These are phyloP conservation scores for Epinephelus awoara DNA, from an alignment of 2,797 vertebrate species.

Conservation along the genomic window DNA sequence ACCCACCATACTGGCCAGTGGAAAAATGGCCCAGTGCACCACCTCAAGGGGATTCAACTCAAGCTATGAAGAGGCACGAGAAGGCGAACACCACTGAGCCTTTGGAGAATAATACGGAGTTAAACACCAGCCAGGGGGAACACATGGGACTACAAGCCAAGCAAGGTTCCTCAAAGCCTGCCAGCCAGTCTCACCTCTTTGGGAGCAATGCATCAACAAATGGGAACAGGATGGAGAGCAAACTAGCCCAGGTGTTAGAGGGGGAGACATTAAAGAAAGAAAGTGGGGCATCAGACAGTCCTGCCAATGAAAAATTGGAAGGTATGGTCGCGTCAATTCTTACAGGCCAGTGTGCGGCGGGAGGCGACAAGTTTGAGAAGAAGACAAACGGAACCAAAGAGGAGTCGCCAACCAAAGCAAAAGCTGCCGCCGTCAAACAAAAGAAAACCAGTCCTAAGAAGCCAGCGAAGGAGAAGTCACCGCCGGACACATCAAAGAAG, in stretches of 20 bases:
- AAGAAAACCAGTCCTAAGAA: conserved; percentile 82
- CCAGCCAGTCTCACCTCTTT: conserved; percentile 66
- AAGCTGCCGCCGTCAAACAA: conserved; percentile 73
- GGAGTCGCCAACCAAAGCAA: conserved; percentile 79
- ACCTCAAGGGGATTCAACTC: conserved; percentile 64
- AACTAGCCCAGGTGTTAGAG: conserved; percentile 82
- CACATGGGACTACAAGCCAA: conserved; percentile 60
- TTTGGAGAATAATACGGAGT: conserved; percentile 70
- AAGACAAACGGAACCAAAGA: conserved; percentile 85
- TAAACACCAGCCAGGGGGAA: conserved; percentile 64
- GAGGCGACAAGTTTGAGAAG: conserved; percentile 73
- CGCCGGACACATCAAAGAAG: conserved; percentile 70
- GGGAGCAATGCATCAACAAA: conserved; percentile 73
- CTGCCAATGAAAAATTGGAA: conserved; percentile 77
- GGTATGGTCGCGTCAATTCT: conserved; percentile 78
- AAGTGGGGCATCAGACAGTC: conserved; percentile 53
- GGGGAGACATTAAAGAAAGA: conserved; percentile 74
- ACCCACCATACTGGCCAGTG: conserved; percentile 72
- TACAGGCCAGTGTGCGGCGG: conserved; percentile 66
- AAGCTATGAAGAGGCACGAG: conserved; percentile 68
- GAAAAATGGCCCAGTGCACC: conserved; percentile 71
- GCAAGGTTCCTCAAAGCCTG: conserved; percentile 70
- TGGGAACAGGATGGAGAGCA: conserved; percentile 78
- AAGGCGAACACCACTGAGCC: conserved; percentile 61
- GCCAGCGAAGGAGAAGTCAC: conserved; percentile 74